These are phyloP conservation scores for Pristionchus exspectatus DNA, from an alignment of 2,888 invertebrate species.

Conservation along the genomic window DNA sequence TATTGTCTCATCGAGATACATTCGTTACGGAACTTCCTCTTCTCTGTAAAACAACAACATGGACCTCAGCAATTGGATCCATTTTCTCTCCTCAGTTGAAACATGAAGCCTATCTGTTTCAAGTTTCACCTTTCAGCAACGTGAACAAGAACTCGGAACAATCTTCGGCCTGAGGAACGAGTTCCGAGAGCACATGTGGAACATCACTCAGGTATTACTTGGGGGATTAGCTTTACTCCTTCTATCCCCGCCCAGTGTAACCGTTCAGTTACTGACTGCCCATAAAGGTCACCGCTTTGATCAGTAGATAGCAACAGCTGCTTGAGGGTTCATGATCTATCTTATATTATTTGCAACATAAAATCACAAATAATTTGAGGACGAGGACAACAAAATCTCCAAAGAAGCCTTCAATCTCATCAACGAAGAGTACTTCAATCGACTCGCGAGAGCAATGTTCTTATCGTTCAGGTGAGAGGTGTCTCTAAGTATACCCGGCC, in stretches of 20 bases:
- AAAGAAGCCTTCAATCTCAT: constrained; percentile 76
- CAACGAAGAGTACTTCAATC: constrained; percentile 64
- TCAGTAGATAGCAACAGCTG: no score
- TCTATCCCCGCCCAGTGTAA: no score
- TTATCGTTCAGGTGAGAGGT: constrained; percentile 49
- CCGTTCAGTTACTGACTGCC: no score
- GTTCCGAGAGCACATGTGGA: constrained; percentile 78
- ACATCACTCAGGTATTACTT: constrained; percentile 72
- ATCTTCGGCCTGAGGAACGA: constrained; percentile 74
- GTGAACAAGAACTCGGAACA: constrained; percentile 71
- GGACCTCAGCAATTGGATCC: no score
- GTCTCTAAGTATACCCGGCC: neutral
- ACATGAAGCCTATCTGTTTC: neutral
- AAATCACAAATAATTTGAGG: no score
- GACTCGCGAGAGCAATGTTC: constrained; percentile 53
- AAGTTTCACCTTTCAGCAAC: constrained; percentile 64
- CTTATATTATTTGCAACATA: no score
- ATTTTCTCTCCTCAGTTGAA: no score
- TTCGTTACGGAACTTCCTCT: no score
- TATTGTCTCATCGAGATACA: no score
- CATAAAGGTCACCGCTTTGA: no score
- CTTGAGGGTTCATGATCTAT: neutral
- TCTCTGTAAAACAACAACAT: no score
- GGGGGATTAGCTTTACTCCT: neutral
- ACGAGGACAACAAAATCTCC: constrained; percentile 74